phyloP scores from a whole-genome alignment of 2,113 vertebrate genomes.

The Heteronetta atricapilla region DNA sequence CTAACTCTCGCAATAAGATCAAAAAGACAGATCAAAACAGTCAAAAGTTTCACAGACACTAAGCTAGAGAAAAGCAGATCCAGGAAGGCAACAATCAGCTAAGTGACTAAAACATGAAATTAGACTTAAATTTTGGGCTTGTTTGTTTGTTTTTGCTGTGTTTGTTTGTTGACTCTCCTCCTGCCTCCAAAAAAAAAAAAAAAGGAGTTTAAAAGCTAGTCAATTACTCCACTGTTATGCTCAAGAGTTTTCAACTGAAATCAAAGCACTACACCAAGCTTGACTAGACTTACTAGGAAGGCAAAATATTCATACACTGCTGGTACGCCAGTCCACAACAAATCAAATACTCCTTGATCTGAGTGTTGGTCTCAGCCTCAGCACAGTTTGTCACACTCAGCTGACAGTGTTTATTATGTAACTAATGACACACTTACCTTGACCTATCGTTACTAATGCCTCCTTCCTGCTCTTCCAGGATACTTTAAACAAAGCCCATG shows the following conservation, averaged over 20 bases:
- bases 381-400: background rate
- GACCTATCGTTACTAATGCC: conserved; percentile 1
- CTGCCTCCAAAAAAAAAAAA: background rate
- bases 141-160: background rate
- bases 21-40: background rate
- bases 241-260: background rate
- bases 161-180: background rate
- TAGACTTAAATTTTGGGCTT: background rate
- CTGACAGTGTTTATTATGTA: conserved; percentile 17
- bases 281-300: background rate
- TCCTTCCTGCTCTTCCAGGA: conserved; percentile 8
- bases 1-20: background rate
- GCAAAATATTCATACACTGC: background rate
- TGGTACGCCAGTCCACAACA: background rate
- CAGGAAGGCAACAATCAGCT: background rate
- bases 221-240: background rate
- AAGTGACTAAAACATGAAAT: background rate
- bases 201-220: background rate
- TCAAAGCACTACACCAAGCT: background rate
- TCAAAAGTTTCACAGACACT: background rate
- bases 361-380: background rate
- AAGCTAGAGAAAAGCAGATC: background rate
- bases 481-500: background rate
- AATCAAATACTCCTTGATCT: background rate
- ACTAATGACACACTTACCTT: conserved; percentile 47